Evolutionary conservation across 2,797 vertebrate species (phyloP).

Genomic region (Pristis pectinata): DNA sequence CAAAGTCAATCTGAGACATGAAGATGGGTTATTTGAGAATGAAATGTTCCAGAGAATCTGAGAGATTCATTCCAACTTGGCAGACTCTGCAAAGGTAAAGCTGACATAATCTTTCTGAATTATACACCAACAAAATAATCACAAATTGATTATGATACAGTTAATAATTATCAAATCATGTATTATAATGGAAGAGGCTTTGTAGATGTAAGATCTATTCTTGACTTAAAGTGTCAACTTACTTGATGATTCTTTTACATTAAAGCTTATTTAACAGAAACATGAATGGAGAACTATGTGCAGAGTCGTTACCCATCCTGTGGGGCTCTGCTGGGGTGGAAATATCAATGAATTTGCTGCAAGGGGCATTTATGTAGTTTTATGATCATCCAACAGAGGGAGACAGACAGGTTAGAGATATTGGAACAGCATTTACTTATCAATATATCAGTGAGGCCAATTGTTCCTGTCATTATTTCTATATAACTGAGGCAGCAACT

Average conservation of each 20-base stretch:
- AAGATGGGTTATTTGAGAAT: neutral
- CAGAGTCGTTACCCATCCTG: neutral
- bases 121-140: neutral
- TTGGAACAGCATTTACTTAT: neutral
- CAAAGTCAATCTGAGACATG: neutral
- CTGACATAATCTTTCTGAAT: neutral
- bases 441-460: neutral
- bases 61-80: neutral
- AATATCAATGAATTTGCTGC: neutral
- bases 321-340: too few relatives aligned
- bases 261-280: too few relatives aligned
- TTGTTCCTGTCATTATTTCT: neutral
- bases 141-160: neutral
- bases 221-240: neutral
- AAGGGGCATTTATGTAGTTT: neutral
- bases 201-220: neutral
- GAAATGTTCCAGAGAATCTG: neutral
- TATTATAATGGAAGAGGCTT: neutral
- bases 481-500: neutral
- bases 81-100: neutral
- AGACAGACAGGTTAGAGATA: neutral
- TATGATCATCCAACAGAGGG: neutral
- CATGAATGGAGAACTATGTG: neutral
- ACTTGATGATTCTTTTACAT: neutral
- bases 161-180: neutral